Base-by-base conservation (phyloP, 2,113 vertebrate species). In the Cinclus cinclus region DNA sequence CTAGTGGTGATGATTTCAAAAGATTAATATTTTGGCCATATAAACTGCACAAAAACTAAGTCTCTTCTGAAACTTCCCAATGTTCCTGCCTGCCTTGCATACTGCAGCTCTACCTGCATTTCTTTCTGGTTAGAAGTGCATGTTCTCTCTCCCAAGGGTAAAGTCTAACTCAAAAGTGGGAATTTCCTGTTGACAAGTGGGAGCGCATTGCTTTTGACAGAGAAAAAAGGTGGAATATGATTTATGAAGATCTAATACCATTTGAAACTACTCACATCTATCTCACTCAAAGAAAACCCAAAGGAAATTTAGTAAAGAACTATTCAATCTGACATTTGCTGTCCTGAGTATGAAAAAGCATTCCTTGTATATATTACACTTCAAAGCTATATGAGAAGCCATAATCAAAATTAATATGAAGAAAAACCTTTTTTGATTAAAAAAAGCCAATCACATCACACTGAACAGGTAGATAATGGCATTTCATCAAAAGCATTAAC, bases 261-360 rank as follows among this genome's bases (percentile, higher is more conserved):
- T 73, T 82, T 87, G 53, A 87, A 96, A 91, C 65, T 83, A 82
- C 62, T 83, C 75, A 46, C 58, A 96, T 93, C 65, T 71, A 91
- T 95, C 92, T 91, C 87, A 93, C 92, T 96, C 92, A 83, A 91
- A 91, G 44, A 33, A 87, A 28, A 90, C 93, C 95, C 92, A 56
- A 85, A 85, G 90, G 95, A 95, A 94, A 96, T 93, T 83, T 65
- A 76, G 78, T 37, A 65, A 90, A 83, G 39, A 85, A 79, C 41
- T 83, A 73, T 35, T 85, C 67, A 64, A 73, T 73, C 41, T 93
- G 92, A 93, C 81, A 42, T 83, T 87, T 87, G 35, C 78, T 94
- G 77, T 91, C 82, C 39, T 21, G 37, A n/a, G 25, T 28, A 53
- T 47, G n/a, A 91, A 74, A 92, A 86, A 62, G 28, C 15, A 58